Evolutionary conservation across 2,888 invertebrate genomes (phyloP).

Genomic region (Chironomus riparius): DNA sequence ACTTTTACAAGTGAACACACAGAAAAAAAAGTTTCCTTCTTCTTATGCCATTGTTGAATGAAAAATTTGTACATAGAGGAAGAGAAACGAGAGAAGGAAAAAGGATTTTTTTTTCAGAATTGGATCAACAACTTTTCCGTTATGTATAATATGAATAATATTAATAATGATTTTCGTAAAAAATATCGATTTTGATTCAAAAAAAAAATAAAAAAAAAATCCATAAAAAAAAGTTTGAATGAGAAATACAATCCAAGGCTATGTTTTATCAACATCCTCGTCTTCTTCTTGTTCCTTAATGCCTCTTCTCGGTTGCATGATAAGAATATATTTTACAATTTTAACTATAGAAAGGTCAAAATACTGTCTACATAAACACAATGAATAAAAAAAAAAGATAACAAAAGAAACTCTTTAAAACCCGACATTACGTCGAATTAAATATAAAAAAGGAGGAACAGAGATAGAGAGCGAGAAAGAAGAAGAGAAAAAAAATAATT

Average conservation of each 20-base stretch:
- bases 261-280: neutral
- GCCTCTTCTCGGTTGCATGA: neutral
- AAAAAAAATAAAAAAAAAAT: neutral
- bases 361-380: conserved; percentile 27
- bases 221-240: neutral
- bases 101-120: neutral
- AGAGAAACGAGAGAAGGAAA: neutral
- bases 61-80: neutral
- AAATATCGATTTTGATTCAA: conserved; percentile 18
- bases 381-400: conserved; percentile 7
- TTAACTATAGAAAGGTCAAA: conserved; percentile 24
- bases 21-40: neutral
- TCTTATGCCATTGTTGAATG: neutral
- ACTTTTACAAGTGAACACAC: neutral
- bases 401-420: conserved; percentile 26
- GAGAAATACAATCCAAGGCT: conserved; percentile 12
- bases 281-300: neutral
- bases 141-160: neutral
- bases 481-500: conserved; percentile 14
- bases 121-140: conserved; percentile 25
- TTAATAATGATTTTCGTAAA: conserved; percentile 7
- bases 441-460: no score
- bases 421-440: neutral
- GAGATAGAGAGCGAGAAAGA: neutral
- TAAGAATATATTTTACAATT: conserved; percentile 26